Conservation (phyloP, 2,888 invertebrate genomes). For the Macropis europaea region DNA sequence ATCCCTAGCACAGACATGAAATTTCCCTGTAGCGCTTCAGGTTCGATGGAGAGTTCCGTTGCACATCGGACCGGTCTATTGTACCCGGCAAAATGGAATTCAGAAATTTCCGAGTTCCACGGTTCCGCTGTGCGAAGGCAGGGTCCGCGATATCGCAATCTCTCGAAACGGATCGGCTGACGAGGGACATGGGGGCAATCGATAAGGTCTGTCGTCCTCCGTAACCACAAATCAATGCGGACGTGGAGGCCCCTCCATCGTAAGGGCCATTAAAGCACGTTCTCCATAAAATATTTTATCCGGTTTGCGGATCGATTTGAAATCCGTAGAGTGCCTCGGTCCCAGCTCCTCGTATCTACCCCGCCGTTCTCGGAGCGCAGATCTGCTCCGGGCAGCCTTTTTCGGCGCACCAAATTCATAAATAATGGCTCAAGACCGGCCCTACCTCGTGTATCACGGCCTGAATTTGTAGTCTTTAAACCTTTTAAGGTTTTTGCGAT, state of each 20-base stretch:
- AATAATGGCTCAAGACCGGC: conserved; percentile 75
- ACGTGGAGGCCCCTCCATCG: conserved; percentile 49
- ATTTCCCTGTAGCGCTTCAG: no score
- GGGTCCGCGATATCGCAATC: conserved; percentile 56
- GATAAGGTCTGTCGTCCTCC: conserved; percentile 59
- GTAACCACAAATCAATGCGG: conserved; percentile 64
- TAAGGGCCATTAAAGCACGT: conserved; percentile 66
- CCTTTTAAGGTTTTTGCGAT: conserved; percentile 76
- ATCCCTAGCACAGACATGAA: no score
- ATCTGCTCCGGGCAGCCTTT: conserved; percentile 61
- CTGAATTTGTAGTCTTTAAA: conserved; percentile 77
- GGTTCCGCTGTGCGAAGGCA: not conserved
- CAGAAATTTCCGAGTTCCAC: conserved; percentile 28
- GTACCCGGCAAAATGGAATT: conserved; percentile 14
- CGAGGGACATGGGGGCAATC: conserved; percentile 58
- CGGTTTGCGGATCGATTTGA: conserved; percentile 70
- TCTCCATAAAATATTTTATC: conserved; percentile 75
- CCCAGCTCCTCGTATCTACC: conserved; percentile 22
- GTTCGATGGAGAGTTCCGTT: no score
- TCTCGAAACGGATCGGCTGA: conserved; percentile 41
- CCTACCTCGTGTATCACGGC: conserved; percentile 64
- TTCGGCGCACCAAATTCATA: conserved; percentile 76
- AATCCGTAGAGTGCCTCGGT: conserved; percentile 61
- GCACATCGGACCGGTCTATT: not conserved
- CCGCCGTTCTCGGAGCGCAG: conserved; percentile 17